phyloP scores from a whole-genome alignment of 2,113 vertebrate species.

The Vicugna pacos region DNA sequence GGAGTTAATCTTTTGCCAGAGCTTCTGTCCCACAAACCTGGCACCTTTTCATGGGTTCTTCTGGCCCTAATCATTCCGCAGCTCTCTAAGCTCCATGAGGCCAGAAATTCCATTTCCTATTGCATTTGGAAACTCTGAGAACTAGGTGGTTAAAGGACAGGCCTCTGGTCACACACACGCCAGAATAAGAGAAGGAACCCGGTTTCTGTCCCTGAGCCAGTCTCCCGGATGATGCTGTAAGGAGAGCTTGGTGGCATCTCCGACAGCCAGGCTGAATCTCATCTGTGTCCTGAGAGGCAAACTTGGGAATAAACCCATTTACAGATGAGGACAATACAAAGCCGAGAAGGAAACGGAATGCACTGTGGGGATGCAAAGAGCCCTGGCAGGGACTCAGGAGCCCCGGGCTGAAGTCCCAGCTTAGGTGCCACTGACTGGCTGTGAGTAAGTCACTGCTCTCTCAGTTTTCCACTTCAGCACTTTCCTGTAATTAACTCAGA shows the following conservation, averaged over 20 bases:
- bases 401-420: neutral
- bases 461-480: neutral
- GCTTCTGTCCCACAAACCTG: neutral
- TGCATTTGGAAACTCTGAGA: neutral
- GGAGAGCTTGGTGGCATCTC: neutral
- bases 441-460: neutral
- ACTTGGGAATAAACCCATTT: neutral
- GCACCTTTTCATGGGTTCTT: neutral
- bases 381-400: neutral
- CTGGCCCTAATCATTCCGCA: neutral
- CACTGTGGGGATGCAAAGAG: accelerated
- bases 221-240: neutral
- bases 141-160: neutral
- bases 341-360: neutral
- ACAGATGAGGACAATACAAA: neutral
- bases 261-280: neutral
- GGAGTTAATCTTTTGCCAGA: neutral
- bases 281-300: neutral
- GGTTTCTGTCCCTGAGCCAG: neutral
- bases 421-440: neutral
- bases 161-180: neutral
- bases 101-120: neutral
- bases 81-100: neutral
- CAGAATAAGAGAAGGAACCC: neutral
- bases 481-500: neutral